A percentile compares a stretch with the other conserved stretches of the same genome.
Evolutionary conservation across 2,888 invertebrate genomes (phyloP).

Genomic region (Tuberolachnus salignus): DNA sequence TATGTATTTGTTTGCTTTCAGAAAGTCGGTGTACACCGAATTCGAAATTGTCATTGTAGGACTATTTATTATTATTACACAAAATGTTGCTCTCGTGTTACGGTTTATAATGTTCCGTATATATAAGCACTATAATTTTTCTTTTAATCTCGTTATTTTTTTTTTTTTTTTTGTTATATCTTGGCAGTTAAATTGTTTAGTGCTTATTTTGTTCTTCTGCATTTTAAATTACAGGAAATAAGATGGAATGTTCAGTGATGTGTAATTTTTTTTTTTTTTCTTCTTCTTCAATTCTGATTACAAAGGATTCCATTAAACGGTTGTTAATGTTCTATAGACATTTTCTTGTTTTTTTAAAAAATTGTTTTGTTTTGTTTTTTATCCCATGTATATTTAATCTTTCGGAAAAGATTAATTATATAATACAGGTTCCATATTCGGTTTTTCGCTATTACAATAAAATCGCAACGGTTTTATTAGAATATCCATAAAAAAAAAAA

Average conservation of each 20-base stretch:
- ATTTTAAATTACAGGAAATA: neutral
- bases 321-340: neutral
- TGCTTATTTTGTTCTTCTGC: neutral
- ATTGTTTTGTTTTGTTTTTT: too few species aligned
- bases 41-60: too few species aligned
- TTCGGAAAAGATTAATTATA: conserved; percentile 5
- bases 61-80: too few species aligned
- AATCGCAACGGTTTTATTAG: too few species aligned
- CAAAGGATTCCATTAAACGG: neutral
- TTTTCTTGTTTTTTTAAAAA: conserved; percentile 1
- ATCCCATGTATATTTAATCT: too few species aligned
- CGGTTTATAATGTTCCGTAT: neutral
- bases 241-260: neutral
- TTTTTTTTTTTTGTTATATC: too few species aligned
- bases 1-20: too few species aligned
- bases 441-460: neutral
- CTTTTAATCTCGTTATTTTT: neutral
- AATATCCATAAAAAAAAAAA: too few species aligned
- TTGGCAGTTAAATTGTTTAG: neutral
- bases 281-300: neutral
- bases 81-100: too few species aligned
- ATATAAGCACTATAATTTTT: neutral
- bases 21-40: too few species aligned
- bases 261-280: neutral
- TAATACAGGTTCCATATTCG: neutral